phyloP scores from a whole-genome alignment of 2,797 vertebrate species.

The Prionace glauca region DNA sequence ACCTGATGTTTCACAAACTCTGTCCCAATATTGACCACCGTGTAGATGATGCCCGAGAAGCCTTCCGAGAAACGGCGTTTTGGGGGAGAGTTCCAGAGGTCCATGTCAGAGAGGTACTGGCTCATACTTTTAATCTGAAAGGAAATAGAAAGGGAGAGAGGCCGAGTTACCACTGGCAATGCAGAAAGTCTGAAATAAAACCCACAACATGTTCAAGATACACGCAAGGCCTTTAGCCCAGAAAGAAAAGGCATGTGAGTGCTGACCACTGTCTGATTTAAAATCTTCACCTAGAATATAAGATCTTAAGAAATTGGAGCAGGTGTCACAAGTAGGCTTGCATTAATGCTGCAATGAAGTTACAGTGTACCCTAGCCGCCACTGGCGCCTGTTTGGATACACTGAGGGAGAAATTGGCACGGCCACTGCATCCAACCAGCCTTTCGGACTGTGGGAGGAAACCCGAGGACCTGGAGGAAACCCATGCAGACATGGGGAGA shows the following conservation, averaged over 20 bases:
- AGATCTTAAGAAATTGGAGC: no score
- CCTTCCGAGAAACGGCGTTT: slow-evolving; percentile 29
- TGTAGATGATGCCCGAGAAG: slow-evolving; percentile 17
- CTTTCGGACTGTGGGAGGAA: no score
- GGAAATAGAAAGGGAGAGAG: neutral
- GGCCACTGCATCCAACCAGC: no score
- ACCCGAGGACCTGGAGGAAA: no score
- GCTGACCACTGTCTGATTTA: neutral
- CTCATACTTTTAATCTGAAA: slow-evolving; percentile 39
- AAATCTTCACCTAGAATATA: neutral
- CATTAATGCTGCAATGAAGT: no score
- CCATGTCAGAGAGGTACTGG: slow-evolving; percentile 18
- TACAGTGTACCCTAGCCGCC: no score
- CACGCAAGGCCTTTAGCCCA: neutral
- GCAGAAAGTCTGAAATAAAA: neutral
- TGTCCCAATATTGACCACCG: slow-evolving; percentile 26
- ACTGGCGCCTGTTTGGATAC: no score
- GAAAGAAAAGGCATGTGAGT: neutral
- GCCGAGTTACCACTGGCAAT: neutral
- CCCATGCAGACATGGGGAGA: no score
- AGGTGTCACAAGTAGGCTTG: no score
- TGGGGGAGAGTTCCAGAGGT: neutral
- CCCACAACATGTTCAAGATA: neutral
- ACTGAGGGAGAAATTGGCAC: no score
- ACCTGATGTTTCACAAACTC: slow-evolving; percentile 33